Percentiles rank a stretch among this genome's conserved stretches.
These are phyloP conservation scores for Grammomys dolichurus DNA, from an alignment of 2,113 vertebrate species.

Conservation along the genomic window DNA sequence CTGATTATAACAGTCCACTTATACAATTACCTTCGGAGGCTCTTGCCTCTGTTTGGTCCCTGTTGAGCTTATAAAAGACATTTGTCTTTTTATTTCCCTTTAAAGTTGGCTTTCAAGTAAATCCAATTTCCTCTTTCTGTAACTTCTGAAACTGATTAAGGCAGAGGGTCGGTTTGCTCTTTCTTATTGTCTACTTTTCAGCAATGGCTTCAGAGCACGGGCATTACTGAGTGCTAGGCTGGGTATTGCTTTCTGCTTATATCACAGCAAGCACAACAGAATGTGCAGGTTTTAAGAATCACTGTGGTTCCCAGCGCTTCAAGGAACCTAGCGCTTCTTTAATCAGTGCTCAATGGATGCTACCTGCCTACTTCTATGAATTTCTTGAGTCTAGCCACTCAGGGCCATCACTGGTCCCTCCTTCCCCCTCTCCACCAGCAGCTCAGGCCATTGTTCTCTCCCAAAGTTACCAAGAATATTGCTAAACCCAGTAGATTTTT, in stretches of 20 bases:
- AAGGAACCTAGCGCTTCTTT: not conserved
- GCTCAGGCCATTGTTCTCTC: not conserved
- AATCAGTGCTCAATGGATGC: not conserved
- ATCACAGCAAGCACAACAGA: not conserved
- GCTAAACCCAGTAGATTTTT: not conserved
- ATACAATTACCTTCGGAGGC: conserved; percentile 59
- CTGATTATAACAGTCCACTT: conserved; percentile 42
- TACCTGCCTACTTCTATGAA: not conserved
- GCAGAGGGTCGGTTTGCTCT: conserved; percentile 58
- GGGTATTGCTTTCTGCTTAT: not conserved
- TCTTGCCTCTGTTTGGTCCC: not conserved
- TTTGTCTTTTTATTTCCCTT: conserved; percentile 74
- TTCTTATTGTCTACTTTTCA: conserved; percentile 29
- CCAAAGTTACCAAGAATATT: not conserved
- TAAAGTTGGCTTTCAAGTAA: conserved; percentile 71
- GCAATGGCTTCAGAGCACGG: conserved; percentile 48
- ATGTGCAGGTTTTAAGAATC: not conserved
- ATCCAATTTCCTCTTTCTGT: conserved; percentile 69
- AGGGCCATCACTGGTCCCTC: not conserved
- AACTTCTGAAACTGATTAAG: conserved; percentile 74
- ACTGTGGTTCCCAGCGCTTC: not conserved
- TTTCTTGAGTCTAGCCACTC: not conserved
- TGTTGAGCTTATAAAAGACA: conserved; percentile 53
- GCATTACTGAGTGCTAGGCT: not conserved
- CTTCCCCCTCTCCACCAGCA: not conserved